phyloP scores from a whole-genome alignment of 2,797 vertebrate species.

The Simalia tracyae region DNA sequence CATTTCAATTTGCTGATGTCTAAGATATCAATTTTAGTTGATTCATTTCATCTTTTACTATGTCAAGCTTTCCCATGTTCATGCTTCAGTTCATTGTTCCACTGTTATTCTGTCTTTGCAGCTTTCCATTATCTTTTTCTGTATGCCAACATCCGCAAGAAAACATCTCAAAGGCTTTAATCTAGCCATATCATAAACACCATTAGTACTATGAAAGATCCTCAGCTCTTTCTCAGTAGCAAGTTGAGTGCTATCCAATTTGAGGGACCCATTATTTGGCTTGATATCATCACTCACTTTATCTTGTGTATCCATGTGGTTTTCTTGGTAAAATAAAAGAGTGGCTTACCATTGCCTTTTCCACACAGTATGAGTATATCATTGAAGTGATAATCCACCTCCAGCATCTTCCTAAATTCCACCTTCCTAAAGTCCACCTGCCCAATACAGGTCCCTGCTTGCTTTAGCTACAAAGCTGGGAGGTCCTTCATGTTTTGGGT shows the following conservation, averaged over 20 bases:
- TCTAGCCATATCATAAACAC: background rate
- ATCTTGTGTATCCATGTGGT: background rate
- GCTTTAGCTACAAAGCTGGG: background rate
- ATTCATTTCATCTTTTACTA: background rate
- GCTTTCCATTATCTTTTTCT: background rate
- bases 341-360: background rate
- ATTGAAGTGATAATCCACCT: background rate
- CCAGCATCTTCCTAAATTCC: background rate
- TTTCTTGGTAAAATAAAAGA: background rate
- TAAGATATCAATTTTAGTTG: background rate
- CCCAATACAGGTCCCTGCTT: background rate
- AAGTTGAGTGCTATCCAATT: background rate
- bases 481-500: background rate
- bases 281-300: background rate
- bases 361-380: background rate
- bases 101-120: background rate
- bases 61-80: background rate
- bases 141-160: background rate
- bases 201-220: background rate
- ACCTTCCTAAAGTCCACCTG: too few relatives aligned
- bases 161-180: background rate
- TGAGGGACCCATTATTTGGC: background rate
- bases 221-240: background rate
- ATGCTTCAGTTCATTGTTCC: background rate
- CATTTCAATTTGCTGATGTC: background rate